Evolutionary conservation across 2,888 invertebrate genomes (phyloP).

Genomic region (Incurvaria masculella): DNA sequence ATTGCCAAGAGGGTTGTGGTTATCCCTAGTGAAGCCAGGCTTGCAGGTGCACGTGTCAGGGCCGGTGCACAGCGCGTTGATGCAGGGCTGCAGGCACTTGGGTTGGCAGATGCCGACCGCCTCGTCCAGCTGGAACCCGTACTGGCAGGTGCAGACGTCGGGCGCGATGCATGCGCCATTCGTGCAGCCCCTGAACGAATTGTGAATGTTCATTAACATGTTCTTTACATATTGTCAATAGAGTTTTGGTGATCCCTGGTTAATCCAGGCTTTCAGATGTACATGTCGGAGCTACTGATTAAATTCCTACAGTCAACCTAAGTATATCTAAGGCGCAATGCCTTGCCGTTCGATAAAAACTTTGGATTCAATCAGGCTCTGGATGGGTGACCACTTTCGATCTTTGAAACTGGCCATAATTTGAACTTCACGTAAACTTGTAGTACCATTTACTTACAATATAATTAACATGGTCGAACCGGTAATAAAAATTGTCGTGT

Average conservation of each 20-base stretch:
- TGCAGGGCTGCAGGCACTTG: slow-evolving; percentile 62
- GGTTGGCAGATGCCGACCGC: slow-evolving; percentile 5
- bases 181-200: slow-evolving; percentile 47
- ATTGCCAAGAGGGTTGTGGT: slow-evolving; percentile 26
- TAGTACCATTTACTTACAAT: no score
- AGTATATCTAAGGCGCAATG: no score
- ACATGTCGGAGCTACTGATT: slow-evolving; percentile 42
- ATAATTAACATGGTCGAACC: no score
- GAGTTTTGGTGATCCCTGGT: slow-evolving; percentile 33
- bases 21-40: slow-evolving; percentile 46
- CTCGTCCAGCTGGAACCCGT: slow-evolving; percentile 32
- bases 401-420: no score
- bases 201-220: no score
- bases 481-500: no score
- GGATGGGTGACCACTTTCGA: no score
- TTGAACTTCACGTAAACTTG: no score
- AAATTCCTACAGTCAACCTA: no score
- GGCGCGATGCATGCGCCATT: slow-evolving; percentile 32
- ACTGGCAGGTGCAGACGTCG: slow-evolving; percentile 28
- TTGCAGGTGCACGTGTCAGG: slow-evolving; percentile 54
- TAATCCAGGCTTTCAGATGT: slow-evolving; percentile 57
- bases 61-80: slow-evolving; percentile 64
- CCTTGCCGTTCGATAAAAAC: no score
- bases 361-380: no score
- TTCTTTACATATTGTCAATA: slow-evolving; percentile 30